Evolutionary conservation across 1,140 invertebrate genomes (phyloP), one percentile per base, ranked within the genome.

Genomic region (Cecropterus lyciades): DNA sequence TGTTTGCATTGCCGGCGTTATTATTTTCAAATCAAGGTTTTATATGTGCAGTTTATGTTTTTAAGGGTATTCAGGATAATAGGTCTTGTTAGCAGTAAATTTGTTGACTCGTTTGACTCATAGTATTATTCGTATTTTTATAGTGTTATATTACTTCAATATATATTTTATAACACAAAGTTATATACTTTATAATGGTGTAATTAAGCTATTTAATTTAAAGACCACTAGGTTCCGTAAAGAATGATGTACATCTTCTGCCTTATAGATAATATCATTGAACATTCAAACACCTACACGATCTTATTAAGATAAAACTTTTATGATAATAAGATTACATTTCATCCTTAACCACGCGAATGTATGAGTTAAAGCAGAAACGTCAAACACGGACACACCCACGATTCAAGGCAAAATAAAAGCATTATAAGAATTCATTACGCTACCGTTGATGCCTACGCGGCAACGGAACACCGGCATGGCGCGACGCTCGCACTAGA

Each of bases 361-460:
- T 37, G 30, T 17, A 53, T 37, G 14, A 53, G 14, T 40, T 55
- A 14, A 55, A 55, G 30, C 15, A 33, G 24, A 48, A 48, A 45
- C 43, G 42, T 59, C 43, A 60, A 55, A 60, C 1, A 37, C n/a
- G 14, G 57, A 60, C 57, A 51, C 57, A 40, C 57, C 45, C 57
- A 49, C 46, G 30, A 37, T 49, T 49, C 57, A 62, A 49, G 30
- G n/a, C 57, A 62, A 45, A 62, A 62, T 62, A 62, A 62, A 62
- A 62, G 15, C 45, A 51, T 62, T 49, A 40, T 51, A 37, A 5
- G 30, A 62, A 62, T 62, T 62, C 45, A 62, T 62, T 49, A 62
- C 30, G 57, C 57, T 62, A 40, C 57, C 57, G 57, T 49, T 49
- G 45, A 49, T 16, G 51, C 27, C 57, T 49, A 60, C 57, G 43